Conservation (phyloP, 2,113 vertebrate genomes). For the Saimiri boliviensis region DNA sequence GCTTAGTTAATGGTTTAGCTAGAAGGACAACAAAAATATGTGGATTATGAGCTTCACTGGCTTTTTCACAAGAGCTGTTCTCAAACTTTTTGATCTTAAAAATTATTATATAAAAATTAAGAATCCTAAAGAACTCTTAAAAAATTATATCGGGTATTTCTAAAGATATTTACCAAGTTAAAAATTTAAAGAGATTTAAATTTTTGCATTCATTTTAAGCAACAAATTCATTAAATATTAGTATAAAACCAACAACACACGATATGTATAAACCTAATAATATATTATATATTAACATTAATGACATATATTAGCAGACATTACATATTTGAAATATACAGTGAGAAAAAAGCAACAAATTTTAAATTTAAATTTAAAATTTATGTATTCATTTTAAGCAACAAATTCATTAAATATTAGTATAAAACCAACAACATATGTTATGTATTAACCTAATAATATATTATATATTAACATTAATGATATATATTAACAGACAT, state of each 20-base stretch:
- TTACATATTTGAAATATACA: neutral
- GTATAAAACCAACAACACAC: neutral
- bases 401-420: neutral
- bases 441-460: neutral
- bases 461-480: neutral
- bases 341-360: neutral
- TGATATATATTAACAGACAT: neutral
- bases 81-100: neutral
- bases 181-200: neutral
- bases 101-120: neutral
- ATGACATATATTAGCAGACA: neutral
- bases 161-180: neutral
- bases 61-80: neutral
- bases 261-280: neutral
- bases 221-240: neutral
- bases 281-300: neutral
- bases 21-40: neutral
- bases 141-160: neutral
- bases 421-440: neutral
- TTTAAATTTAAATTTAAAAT: too few species aligned
- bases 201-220: neutral
- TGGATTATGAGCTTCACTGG: neutral
- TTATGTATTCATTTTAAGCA: neutral
- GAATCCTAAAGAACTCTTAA: neutral
- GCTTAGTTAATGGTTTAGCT: neutral